phyloP scores from a whole-genome alignment of 2,113 vertebrate genomes.

The Clarias gariepinus region DNA sequence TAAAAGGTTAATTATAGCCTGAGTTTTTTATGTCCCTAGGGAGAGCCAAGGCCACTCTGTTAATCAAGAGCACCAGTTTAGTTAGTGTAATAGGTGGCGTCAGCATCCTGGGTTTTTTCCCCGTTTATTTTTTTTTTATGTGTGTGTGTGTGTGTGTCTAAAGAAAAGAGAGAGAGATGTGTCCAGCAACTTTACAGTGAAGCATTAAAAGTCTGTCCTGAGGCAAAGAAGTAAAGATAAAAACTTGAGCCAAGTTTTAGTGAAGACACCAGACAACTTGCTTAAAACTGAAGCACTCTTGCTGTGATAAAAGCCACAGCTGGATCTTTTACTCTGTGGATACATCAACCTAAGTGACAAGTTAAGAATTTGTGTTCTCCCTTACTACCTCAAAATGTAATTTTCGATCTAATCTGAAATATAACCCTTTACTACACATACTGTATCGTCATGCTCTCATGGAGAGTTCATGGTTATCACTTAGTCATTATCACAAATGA shows the following conservation, averaged over 20 bases:
- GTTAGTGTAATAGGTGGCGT: conserved; percentile 58
- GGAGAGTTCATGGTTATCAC: neutral
- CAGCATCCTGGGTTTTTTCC: conserved; percentile 52
- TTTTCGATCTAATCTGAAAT: neutral
- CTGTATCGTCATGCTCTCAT: neutral
- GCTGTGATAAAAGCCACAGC: conserved; percentile 63
- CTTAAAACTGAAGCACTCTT: conserved; percentile 51
- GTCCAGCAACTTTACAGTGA: neutral
- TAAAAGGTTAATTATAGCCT: conserved; percentile 10
- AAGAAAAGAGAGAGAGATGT: neutral
- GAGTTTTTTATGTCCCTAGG: neutral
- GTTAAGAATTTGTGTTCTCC: conserved; percentile 32
- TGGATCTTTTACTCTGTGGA: conserved; percentile 71
- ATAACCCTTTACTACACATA: neutral
- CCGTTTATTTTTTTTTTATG: neutral
- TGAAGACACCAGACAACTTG: conserved; percentile 64
- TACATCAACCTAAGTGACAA: conserved; percentile 70
- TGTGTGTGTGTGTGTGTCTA: conserved; percentile 5
- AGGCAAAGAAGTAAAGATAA: conserved; percentile 67
- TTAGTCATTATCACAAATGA: neutral
- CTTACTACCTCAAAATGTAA: neutral
- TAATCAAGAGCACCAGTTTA: conserved; percentile 63
- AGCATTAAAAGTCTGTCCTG: conserved; percentile 58
- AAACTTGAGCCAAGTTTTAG: conserved; percentile 63
- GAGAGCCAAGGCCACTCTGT: conserved; percentile 35